A percentile compares a stretch with the other conserved stretches of the same genome.
These are phyloP conservation scores for Platycnemis pennipes DNA, from an alignment of 2,888 invertebrate species.

Conservation along the genomic window DNA sequence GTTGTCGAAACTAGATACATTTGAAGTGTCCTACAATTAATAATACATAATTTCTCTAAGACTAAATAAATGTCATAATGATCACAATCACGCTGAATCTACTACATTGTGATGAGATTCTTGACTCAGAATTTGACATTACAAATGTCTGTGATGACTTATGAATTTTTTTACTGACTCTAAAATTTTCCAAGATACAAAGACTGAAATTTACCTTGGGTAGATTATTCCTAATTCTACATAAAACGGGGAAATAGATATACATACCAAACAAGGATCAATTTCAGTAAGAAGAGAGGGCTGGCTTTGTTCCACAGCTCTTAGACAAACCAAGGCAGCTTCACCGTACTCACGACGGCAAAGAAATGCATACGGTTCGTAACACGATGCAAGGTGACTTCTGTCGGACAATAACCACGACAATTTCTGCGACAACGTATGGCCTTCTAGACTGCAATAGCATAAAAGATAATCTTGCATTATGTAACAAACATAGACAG, in stretches of 20 bases:
- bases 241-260: no score
- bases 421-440: conserved; percentile 82
- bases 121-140: no score
- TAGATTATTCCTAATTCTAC: no score
- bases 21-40: no score
- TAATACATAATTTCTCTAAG: no score
- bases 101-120: no score
- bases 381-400: conserved; percentile 82
- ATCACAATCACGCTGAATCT: no score
- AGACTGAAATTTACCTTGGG: not conserved
- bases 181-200: not conserved
- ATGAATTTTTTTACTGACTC: not conserved
- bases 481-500: not conserved
- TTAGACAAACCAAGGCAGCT: conserved; percentile 83
- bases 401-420: conserved; percentile 84
- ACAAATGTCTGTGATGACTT: no score
- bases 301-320: conserved; percentile 84
- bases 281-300: conserved; percentile 83
- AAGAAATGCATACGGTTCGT: conserved; percentile 82
- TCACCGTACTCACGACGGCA: conserved; percentile 83
- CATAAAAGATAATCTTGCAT: not conserved
- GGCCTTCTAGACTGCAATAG: conserved; percentile 80
- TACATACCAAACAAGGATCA: conserved; percentile 80
- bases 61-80: no score
- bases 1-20: no score